Base-by-base conservation (phyloP, 2,888 invertebrate species). In the Scrobipalpa atriplicella region DNA sequence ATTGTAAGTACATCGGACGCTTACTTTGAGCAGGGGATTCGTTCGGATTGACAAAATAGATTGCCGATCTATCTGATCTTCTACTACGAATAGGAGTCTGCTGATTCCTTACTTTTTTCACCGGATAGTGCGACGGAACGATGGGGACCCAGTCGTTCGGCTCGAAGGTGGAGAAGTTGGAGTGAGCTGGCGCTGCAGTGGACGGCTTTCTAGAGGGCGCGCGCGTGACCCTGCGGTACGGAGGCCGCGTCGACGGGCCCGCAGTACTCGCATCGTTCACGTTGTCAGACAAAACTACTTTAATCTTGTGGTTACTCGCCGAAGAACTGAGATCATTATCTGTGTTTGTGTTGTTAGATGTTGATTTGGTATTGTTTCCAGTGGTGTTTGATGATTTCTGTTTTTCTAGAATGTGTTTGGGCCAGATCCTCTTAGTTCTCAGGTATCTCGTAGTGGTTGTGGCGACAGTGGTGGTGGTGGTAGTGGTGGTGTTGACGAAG, bases 351-450 rank as follows among this genome's bases (percentile, higher is more conserved):
- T 82, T 80, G 65, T 80, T 78, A 19, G 72, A 75, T 62, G 74
- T 69, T 67, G 81, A 84, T 64, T 76, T 79, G 64, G 72, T 79
- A 66, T 81, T 79, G 64, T 80, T 78, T 38, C 73, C 75, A 62
- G 74, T 69, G 67, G 81, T 84, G 38, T 70, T 71, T 16, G 39
- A 18, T 36, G 64, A 29, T 54, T 84, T 86, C 68, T 79, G 77
- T 71, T 85, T 84, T 63, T 83, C 83, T 63, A 81, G 72, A 63
- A 84, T 75, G 71, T 82, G 83, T 69, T 89, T 88, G 9, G 92
- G 92, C 92, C 92, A 92, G 79, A 92, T 92, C 79, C 92, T 81
- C 78, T 91, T 92, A 54, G 86, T 92, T 76, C 93, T 83, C 68
- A 89, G 72, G 64, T 83, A 72, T 78, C 80, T 86, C 70, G 75